Percentiles rank a stretch among this genome's conserved stretches.
phyloP scores from a whole-genome alignment of 2,888 invertebrate genomes.

The Drosophila acutilabella region DNA sequence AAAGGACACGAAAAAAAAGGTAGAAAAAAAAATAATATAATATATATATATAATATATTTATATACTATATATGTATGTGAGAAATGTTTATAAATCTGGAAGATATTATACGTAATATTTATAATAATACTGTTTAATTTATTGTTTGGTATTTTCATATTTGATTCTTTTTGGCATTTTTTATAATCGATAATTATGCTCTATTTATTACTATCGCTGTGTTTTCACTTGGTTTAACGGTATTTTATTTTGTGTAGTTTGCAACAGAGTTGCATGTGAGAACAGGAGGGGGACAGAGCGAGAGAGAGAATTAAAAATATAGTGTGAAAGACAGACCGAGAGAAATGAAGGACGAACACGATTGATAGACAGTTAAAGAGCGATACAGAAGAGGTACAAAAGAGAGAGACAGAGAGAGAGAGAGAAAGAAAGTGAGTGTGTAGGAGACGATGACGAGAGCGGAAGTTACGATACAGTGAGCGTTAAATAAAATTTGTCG shows the following conservation, averaged over 20 bases:
- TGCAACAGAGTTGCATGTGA: conserved; percentile 24
- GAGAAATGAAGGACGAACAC: conserved; percentile 26
- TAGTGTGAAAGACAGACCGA: conserved; percentile 2
- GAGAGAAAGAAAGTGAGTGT: background rate
- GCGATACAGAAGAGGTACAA: conserved; percentile 25
- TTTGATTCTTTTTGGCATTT: background rate
- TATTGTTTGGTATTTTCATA: conserved; percentile 11
- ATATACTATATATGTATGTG: conserved; percentile 64
- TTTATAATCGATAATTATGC: conserved; percentile 18
- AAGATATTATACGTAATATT: conserved; percentile 51
- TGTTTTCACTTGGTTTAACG: conserved; percentile 10
- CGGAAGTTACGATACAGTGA: conserved; percentile 19
- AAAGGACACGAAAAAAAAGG: conserved; percentile 76
- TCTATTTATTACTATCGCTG: conserved; percentile 12
- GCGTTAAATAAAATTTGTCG: conserved; percentile 15
- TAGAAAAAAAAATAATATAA: conserved; percentile 55
- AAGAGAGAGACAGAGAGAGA: conserved; percentile 6
- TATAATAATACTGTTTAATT: conserved; percentile 30
- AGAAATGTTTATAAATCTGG: conserved; percentile 58
- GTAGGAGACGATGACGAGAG: conserved; percentile 1
- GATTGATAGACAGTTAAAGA: conserved; percentile 8
- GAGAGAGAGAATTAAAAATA: conserved; percentile 3
- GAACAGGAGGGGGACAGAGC: too few species aligned
- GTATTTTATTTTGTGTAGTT: conserved; percentile 8
- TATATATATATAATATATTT: conserved; percentile 43